Evolutionary conservation across 2,888 invertebrate genomes (phyloP).

Genomic region (Dynastes grantii): DNA sequence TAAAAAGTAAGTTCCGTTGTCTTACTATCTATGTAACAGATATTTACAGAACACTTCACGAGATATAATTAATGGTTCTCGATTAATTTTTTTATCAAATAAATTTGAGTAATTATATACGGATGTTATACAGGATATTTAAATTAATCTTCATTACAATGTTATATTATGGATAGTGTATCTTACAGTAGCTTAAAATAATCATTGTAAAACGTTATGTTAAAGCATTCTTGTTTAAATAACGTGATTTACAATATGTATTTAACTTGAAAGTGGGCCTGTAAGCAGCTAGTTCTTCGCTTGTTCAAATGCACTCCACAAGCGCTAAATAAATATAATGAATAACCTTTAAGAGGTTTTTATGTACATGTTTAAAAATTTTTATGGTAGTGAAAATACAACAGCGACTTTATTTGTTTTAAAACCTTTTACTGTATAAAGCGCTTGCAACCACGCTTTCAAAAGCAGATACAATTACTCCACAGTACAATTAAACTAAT

Average conservation of each 20-base stretch:
- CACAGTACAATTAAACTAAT: background rate
- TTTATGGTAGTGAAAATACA: background rate
- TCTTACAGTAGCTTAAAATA: background rate
- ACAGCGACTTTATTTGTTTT: background rate
- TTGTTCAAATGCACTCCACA: background rate
- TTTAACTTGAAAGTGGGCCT: background rate
- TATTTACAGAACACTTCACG: background rate
- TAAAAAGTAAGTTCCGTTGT: constrained; percentile 6
- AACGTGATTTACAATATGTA: background rate
- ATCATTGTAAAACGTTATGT: background rate
- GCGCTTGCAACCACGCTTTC: background rate
- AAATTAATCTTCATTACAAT: background rate
- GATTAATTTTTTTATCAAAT: background rate
- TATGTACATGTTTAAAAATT: background rate
- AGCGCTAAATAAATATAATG: background rate
- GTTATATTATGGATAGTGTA: background rate
- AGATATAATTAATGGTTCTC: background rate
- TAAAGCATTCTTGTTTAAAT: background rate
- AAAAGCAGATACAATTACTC: background rate
- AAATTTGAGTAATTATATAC: background rate
- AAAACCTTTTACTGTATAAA: background rate
- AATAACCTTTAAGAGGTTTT: constrained; percentile 10
- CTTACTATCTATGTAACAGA: background rate
- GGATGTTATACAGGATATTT: background rate
- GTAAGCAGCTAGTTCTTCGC: background rate